phyloP scores from a whole-genome alignment of 2,797 vertebrate genomes.

The Thunnus albacares region DNA sequence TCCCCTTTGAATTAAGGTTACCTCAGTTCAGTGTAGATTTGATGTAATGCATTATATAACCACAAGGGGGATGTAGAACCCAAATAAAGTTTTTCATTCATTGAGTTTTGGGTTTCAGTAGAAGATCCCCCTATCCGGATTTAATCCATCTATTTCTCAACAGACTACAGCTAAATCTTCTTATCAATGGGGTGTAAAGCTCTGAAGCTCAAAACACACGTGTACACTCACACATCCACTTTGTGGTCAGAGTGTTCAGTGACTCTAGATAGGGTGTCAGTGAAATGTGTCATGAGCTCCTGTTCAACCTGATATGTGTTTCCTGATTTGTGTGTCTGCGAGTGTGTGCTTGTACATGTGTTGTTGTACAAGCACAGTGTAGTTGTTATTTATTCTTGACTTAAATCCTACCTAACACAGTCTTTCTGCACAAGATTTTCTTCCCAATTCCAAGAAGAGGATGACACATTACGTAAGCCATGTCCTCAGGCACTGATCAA shows the following conservation, averaged over 20 bases:
- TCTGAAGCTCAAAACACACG: constrained; percentile 17
- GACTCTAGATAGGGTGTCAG: constrained; percentile 63
- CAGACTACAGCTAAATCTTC: background rate
- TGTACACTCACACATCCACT: background rate
- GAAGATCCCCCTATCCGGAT: background rate
- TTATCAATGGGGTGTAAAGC: constrained; percentile 22
- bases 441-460: constrained; percentile 13
- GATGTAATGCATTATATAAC: constrained; percentile 46
- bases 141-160: constrained; percentile 1
- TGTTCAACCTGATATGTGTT: constrained; percentile 58
- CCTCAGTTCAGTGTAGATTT: background rate
- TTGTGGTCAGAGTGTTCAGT: constrained; percentile 44
- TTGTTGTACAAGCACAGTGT: too few species aligned
- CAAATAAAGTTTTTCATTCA: constrained; percentile 19
- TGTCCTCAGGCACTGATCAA: constrained; percentile 69
- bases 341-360: background rate
- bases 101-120: background rate
- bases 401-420: background rate
- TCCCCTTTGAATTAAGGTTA: background rate
- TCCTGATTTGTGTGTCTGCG: constrained; percentile 30
- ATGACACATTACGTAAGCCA: constrained; percentile 32
- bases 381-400: background rate
- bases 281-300: constrained; percentile 58
- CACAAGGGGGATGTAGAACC: constrained; percentile 66
- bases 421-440: background rate